These are phyloP conservation scores for Cynopterus sphinx DNA, from an alignment of 2,797 vertebrate genomes.

Conservation along the genomic window DNA sequence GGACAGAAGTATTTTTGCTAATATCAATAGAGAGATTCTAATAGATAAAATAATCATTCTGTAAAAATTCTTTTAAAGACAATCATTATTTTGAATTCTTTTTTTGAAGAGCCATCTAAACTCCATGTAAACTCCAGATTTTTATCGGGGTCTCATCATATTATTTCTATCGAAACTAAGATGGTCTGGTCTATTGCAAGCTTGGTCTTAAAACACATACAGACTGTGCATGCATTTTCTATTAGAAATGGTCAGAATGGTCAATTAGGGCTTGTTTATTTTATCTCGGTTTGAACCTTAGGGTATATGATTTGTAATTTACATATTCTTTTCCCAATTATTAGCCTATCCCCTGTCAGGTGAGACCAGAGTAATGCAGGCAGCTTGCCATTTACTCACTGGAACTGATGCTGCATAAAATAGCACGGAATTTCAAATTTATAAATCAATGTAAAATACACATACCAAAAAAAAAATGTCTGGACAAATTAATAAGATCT, in stretches of 20 bases:
- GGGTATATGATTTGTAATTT: not conserved
- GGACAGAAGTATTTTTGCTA: not conserved
- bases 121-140: not conserved
- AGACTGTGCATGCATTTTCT: not conserved
- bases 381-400: not conserved
- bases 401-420: not conserved
- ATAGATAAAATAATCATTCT: not conserved
- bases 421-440: not conserved
- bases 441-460: constrained; percentile 36
- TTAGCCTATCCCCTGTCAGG: not conserved
- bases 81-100: not conserved
- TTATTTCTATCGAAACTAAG: not conserved
- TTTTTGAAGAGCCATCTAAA: constrained; percentile 7
- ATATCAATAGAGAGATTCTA: not conserved
- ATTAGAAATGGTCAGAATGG: not conserved
- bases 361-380: not conserved
- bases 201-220: not conserved
- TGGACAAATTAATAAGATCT: not conserved
- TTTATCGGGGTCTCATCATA: not conserved
- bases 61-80: not conserved
- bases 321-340: not conserved
- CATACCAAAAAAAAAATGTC: not conserved
- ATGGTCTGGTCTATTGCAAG: not conserved
- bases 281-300: constrained; percentile 17
- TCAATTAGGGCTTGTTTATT: not conserved